A percentile compares a stretch with the other conserved stretches of the same genome.
Evolutionary conservation across 2,888 invertebrate genomes (phyloP).

Genomic region (Cacoxenus indagator): DNA sequence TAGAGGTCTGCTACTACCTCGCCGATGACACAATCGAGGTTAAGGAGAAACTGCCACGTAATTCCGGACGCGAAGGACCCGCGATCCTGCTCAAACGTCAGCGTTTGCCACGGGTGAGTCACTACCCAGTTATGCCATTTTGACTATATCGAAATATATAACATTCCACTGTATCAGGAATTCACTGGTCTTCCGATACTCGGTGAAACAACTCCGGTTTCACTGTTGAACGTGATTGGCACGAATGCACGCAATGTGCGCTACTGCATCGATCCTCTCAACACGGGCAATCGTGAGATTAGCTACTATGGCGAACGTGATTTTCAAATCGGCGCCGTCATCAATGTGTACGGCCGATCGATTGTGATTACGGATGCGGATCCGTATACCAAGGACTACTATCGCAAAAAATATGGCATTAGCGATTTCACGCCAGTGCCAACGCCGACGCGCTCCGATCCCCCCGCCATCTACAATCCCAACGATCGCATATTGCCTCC

Average conservation of each 20-base stretch:
- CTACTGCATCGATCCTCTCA: conserved; percentile 74
- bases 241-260: conserved; percentile 72
- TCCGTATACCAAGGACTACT: conserved; percentile 87
- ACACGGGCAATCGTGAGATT: conserved; percentile 71
- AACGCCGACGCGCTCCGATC: conserved; percentile 54
- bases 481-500: conserved; percentile 76
- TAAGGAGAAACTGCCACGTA: conserved; percentile 78
- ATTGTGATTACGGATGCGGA: conserved; percentile 88
- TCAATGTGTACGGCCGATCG: conserved; percentile 87
- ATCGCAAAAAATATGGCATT: conserved; percentile 73
- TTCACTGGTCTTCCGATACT: conserved; percentile 66
- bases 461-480: conserved; percentile 33
- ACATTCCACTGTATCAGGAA: conserved; percentile 44
- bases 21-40: conserved; percentile 92
- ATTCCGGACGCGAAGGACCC: conserved; percentile 80
- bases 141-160: background rate
- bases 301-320: conserved; percentile 73
- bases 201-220: conserved; percentile 72
- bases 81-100: conserved; percentile 81
- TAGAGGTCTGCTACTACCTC: conserved; percentile 87
- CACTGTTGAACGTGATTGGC: conserved; percentile 77
- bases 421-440: conserved; percentile 64
- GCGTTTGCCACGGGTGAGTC: conserved; percentile 81
- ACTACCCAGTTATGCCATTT: background rate
- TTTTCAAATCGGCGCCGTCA: conserved; percentile 84